Conservation (phyloP, 2,888 invertebrate species). For the Diarsia brunnea region DNA sequence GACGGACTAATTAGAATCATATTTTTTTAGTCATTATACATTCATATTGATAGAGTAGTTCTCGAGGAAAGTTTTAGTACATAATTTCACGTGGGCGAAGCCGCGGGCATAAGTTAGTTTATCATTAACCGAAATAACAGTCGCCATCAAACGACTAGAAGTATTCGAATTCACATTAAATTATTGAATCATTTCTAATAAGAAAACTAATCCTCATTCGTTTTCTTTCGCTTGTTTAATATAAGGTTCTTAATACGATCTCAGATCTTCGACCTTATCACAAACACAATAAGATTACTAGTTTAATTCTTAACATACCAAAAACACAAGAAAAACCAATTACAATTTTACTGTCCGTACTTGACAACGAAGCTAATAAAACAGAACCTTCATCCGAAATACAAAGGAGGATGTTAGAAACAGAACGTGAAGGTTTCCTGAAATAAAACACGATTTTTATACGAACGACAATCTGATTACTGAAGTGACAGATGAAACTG, state of each 20-base stretch:
- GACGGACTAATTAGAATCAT: too few relatives aligned
- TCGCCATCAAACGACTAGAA: background rate
- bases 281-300: background rate
- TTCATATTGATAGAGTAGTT: too few relatives aligned
- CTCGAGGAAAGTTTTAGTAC: too few relatives aligned
- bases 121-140: background rate
- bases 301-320: background rate
- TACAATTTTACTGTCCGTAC: constrained; percentile 16
- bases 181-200: too few relatives aligned
- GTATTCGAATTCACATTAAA: background rate
- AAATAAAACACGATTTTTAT: constrained; percentile 8
- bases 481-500: constrained; percentile 29
- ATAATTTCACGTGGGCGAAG: too few relatives aligned
- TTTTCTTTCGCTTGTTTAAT: background rate
- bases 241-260: background rate
- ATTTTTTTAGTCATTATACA: too few relatives aligned
- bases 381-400: constrained; percentile 22
- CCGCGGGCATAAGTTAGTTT: too few relatives aligned
- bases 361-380: constrained; percentile 40
- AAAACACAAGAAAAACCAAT: constrained; percentile 26
- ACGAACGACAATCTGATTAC: constrained; percentile 40
- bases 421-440: constrained; percentile 4
- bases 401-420: constrained; percentile 19
- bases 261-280: background rate
- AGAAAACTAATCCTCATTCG: background rate